Base-by-base conservation (phyloP, 2,113 vertebrate genomes). In the Periophthalmodon schlosseri region DNA sequence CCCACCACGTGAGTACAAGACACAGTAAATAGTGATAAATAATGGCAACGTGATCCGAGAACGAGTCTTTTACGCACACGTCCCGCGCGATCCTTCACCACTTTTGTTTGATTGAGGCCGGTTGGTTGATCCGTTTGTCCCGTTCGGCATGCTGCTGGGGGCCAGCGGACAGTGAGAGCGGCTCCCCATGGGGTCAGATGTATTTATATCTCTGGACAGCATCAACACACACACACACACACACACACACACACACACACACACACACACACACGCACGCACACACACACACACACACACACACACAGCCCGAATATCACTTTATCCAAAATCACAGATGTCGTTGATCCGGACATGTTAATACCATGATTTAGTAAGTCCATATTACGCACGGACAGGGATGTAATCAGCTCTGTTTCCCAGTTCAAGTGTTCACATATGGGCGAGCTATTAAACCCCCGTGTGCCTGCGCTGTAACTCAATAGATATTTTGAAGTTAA, bases 131-230 rank as follows among this genome's bases (percentile, higher is more conserved):
- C 87, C 72, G 87, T 84, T 86, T 82, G 89, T 79, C 89, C 85
- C 77, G 89, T 76, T 79, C 69, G 89, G 88, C 84, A 88, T 84
- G 89, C 36, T 83, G 16, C 7, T 2, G 80, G 88, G 80, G 74
- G 34, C 58, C 90, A 74, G 81, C 68, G 81, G 73, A 80, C 79
- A 76, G 73, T 58, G 68, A 73, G 83, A 63, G 68, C 72, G 84
- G 75, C 15, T 34, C 58, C 86, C 61, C 80, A 66, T 58, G 65
- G 83, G 86, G 86, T 81, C 77, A 72, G 77, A 69, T 86, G 82
- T 91, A 92, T 91, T 91, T 93, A 91, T 90, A 92, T 88, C 90
- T 74, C 73, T 61, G n/a, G 54, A 49, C 74, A 64, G 72, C 79
- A 73, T 18, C 4, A 33, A 20, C 28, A 33, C 58, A 34, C 60